Evolutionary conservation across 2,113 vertebrate species (phyloP), one percentile per base, ranked within the genome.

Genomic region (Eleginops maclovinus): DNA sequence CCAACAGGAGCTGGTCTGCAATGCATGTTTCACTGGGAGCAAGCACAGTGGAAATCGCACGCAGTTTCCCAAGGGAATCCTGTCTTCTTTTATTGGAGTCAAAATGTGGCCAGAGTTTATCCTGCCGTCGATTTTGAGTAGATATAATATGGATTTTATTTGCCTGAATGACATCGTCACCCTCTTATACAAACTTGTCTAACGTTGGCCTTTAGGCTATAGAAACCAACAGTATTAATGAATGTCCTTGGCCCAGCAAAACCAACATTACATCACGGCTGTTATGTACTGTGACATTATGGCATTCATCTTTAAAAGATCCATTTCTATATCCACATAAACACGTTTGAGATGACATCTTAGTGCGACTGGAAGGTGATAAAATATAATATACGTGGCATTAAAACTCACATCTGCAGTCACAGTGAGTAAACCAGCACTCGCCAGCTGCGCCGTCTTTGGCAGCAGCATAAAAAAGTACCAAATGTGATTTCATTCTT

Each of bases 21-120:
- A n/a, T n/a, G n/a, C 62, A 13, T 17, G 49, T 44, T 51, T 58
- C 31, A 7, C 17, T 58, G 13, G 41, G 55, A 41, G 28, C 6
- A 0, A 9, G 1, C 26, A 12, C 36, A 15, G 16, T 26, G 26
- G 22, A 72, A 56, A 72, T 79, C 61, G 31, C 55, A 19, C 60
- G 43, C 73, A 49, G 41, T 41, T 43, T 50, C 59, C 16, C n/a
- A 36, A 4, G 68, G 53, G 67, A 24, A 70, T 73, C 41, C 58
- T 55, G 54, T 59, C 72, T 3, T 60, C 53, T 65, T 21, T 61
- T 40, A 51, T 54, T 31, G 41, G 53, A 66, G 62, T 74, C 40
- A 56, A 46, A 6, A 40, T 76, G 36, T 55, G 51, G 11, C 50
- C 40, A 53, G 21, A 41, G 47, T 28, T 17, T 58, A 28, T 36